Percentiles rank a stretch among this genome's conserved stretches.
Conservation (phyloP, 2,888 invertebrate species). For the Apamea epomidion region DNA sequence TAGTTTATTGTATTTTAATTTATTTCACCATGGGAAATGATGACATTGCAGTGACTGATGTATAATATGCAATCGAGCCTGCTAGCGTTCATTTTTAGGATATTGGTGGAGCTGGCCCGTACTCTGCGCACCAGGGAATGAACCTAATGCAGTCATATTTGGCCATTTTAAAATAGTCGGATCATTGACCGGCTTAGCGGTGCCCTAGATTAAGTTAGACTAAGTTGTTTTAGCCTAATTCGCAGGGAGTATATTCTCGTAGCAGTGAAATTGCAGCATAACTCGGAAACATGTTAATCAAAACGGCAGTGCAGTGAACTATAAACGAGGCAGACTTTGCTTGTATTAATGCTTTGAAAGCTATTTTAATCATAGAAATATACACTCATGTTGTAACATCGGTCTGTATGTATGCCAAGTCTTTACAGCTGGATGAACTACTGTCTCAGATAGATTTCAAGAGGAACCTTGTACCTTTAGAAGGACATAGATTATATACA, state of each 20-base stretch:
- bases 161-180: neutral
- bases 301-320: conserved; percentile 11
- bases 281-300: conserved; percentile 21
- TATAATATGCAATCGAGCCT: no score
- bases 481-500: neutral
- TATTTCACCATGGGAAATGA: no score
- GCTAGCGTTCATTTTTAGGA: no score
- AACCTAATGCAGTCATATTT: neutral
- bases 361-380: conserved; percentile 7
- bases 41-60: no score
- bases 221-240: conserved; percentile 31
- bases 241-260: neutral
- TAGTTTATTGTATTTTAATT: no score
- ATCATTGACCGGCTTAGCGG: conserved; percentile 4
- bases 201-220: conserved; percentile 13
- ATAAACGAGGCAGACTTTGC: neutral
- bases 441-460: neutral
- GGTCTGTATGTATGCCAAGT: neutral
- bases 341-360: conserved; percentile 9
- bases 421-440: neutral
- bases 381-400: neutral
- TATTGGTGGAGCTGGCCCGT: no score
- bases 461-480: neutral
- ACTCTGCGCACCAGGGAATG: no score
- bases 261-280: conserved; percentile 10